Evolutionary conservation across 1,140 invertebrate genomes (phyloP), one percentile per base, ranked within the genome.

Genomic region (Ceratina australensis): DNA sequence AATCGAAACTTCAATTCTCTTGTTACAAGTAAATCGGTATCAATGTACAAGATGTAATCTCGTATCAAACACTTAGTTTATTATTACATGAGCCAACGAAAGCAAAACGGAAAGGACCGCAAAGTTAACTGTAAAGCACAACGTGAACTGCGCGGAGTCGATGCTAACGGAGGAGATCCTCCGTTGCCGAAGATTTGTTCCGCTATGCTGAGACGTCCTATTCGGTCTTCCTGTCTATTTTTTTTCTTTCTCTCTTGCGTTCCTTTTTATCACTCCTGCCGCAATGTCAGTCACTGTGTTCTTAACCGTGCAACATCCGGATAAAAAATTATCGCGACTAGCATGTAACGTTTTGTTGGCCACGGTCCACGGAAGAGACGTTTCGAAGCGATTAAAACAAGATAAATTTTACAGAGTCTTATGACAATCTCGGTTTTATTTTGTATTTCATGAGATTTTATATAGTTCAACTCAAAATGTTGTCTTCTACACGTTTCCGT

Each of bases 91-190:
- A 16, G 24, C 74, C 61, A 80, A 71, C 66, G 18, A 66, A 78
- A 83, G 67, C 57, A 57, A 57, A 65, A 28, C 63, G 60, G 77
- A 68, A 77, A 69, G 56, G 77, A 73, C 54, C 80, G 13, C 52
- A 64, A 76, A 65, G n/a, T 24, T 90, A 91, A 91, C 90, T 91
- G 90, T 91, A 90, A 86, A 88, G 80, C 47, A 80, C 74, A 79
- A 80, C 75, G 57, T 78, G 86, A 88, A 83, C 83, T 83, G 75
- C 79, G 81, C 75, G 65, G 81, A 65, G 64, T 78, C 59, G 68
- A 75, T 79, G 78, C 69, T 83, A 87, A 85, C 84, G 75, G 79
- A 65, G 57, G 24, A 85, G 74, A 77, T 75, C 50, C 50, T 88
- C 75, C 77, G 28, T 33, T 84, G 68, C 65, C 26, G 72, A 82